phyloP scores from a whole-genome alignment of 2,888 invertebrate species.

The Sylvicola cinctus region DNA sequence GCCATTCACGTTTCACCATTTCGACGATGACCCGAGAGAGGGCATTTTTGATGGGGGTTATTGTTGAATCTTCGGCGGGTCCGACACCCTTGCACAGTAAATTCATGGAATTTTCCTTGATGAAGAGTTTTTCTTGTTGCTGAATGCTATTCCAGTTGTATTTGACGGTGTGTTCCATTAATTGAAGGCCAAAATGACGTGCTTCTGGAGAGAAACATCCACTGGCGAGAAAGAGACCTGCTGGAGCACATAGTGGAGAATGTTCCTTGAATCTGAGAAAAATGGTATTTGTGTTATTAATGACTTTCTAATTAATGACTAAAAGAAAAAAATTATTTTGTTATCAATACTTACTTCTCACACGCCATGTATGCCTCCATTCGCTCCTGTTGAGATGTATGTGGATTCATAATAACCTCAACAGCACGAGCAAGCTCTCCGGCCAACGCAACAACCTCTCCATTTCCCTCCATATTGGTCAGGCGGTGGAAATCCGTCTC shows the following conservation, averaged over 20 bases:
- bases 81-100: constrained; percentile 55
- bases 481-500: too few relatives aligned
- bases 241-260: constrained; percentile 73
- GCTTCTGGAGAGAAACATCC: constrained; percentile 57
- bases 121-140: constrained; percentile 69
- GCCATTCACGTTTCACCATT: constrained; percentile 95
- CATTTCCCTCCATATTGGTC: not conserved
- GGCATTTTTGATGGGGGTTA: constrained; percentile 62
- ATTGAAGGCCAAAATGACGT: constrained; percentile 76
- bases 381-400: constrained; percentile 51
- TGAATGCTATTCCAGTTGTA: constrained; percentile 82
- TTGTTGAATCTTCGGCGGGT: constrained; percentile 41
- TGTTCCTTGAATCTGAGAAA: constrained; percentile 53
- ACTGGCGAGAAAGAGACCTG: constrained; percentile 60
- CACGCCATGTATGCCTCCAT: constrained; percentile 69
- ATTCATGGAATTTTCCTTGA: constrained; percentile 86
- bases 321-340: not conserved
- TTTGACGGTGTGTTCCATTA: constrained; percentile 85
- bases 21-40: constrained; percentile 83
- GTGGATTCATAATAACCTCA: constrained; percentile 64
- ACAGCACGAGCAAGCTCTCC: constrained; percentile 63
- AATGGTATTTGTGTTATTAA: not conserved
- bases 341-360: constrained; percentile 30
- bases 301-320: constrained; percentile 1
- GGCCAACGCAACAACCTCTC: constrained; percentile 24